Percentiles rank a stretch among this genome's conserved stretches.
phyloP scores from a whole-genome alignment of 2,888 invertebrate genomes.

The Cerastoderma edule region DNA sequence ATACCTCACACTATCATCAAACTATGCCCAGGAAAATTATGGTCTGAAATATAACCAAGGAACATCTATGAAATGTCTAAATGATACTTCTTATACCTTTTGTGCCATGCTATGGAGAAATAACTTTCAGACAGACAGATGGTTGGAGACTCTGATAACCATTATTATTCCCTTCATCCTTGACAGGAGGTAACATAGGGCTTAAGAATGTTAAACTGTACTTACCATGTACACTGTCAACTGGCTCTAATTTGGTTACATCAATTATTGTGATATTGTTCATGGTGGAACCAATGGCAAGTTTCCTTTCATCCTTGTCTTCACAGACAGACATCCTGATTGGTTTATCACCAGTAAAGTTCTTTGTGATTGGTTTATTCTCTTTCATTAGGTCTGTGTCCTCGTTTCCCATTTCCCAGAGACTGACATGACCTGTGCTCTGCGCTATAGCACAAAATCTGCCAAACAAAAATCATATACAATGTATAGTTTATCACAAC shows the following conservation, averaged over 20 bases:
- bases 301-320: neutral
- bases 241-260: constrained; percentile 26
- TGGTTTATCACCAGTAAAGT: constrained; percentile 14
- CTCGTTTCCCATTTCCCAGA: constrained; percentile 55
- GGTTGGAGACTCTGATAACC: no score
- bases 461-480: constrained; percentile 1
- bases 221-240: constrained; percentile 24
- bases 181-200: neutral
- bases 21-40: neutral
- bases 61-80: no score
- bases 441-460: constrained; percentile 43
- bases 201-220: neutral
- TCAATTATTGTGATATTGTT: constrained; percentile 49
- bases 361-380: constrained; percentile 11
- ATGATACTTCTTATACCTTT: no score
- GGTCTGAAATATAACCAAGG: neutral
- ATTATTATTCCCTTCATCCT: no score
- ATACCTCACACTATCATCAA: no score
- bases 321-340: constrained; percentile 30
- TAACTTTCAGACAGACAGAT: neutral
- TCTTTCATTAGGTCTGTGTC: constrained; percentile 44
- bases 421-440: constrained; percentile 13
- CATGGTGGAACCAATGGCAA: constrained; percentile 55
- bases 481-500: no score
- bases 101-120: neutral